Evolutionary conservation across 1,140 invertebrate genomes (phyloP), one percentile per base, ranked within the genome.

Genomic region (Venturia canescens): DNA sequence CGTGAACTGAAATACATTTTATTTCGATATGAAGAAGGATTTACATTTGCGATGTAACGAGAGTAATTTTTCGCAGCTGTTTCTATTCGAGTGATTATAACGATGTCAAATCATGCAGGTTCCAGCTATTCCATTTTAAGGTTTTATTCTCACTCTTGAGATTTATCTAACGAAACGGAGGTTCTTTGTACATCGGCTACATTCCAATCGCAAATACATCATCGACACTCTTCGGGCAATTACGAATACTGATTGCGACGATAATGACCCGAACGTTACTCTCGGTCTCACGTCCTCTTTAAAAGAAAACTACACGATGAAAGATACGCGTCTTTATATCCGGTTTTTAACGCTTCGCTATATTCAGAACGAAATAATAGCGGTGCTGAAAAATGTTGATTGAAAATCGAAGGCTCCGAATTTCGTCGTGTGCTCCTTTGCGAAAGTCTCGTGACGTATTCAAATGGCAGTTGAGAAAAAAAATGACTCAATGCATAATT

Each of bases 161-260:
- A 53, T 53, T 16, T 11, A 53, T n/a, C 3, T 13, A 13, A 53
- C 11, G 50, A 53, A n/a, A 53, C 11, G 15, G 50, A 13, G n/a
- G 15, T 11, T 53, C 13, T 11, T 3, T 53, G 50, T 53, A 53
- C n/a, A 34, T 34, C 31, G 31, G 7, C n/a, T 16, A 53, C 50
- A 53, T 53, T 53, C 50, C 50, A n/a, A 53, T 53, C 50, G 50
- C 15, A n/a, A 53, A 53, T 53, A 53, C 50, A 53, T 53, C 50
- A 53, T 53, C 50, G 50, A 53, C 50, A 16, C 50, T n/a, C n/a
- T 53, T 15, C 50, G 50, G 3, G 50, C 13, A 53, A 53, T 53
- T 53, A 53, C 50, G n/a, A 53, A 53, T n/a, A n/a, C 50, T 11
- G 15, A 53, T 53, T 11, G 50, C 50, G 50, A 53, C n/a, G 15